A percentile compares a stretch with the other conserved stretches of the same genome.
Evolutionary conservation across 2,888 invertebrate species (phyloP).

Genomic region (Hermaeophaga mercurialis): DNA sequence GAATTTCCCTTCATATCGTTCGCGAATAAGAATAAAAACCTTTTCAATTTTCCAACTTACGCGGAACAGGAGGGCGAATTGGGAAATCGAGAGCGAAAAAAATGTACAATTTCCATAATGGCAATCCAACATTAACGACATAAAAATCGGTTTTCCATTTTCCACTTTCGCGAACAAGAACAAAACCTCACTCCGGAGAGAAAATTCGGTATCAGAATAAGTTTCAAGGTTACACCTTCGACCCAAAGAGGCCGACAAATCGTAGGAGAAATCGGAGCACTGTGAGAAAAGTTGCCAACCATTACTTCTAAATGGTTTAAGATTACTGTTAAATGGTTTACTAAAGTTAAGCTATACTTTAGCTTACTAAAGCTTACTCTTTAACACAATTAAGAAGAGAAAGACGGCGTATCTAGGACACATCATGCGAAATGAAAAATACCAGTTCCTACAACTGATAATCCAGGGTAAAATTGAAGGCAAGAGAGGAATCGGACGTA

Average conservation of each 20-base stretch:
- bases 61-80: constrained; percentile 7
- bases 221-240: constrained; percentile 4
- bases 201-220: constrained; percentile 6
- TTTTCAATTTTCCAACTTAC: constrained; percentile 22
- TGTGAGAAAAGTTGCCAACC: too few relatives aligned
- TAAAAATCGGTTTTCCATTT: constrained; percentile 27
- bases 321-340: too few relatives aligned
- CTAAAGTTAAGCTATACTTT: too few relatives aligned
- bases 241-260: background rate
- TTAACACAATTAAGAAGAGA: too few relatives aligned
- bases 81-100: constrained; percentile 17
- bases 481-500: too few relatives aligned
- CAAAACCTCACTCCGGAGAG: constrained; percentile 10
- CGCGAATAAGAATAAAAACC: constrained; percentile 14
- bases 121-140: constrained; percentile 27
- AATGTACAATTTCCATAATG: constrained; percentile 28
- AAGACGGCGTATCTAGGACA: too few relatives aligned
- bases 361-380: too few relatives aligned
- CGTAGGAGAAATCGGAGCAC: background rate
- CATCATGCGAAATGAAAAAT: too few relatives aligned
- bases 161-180: constrained; percentile 22
- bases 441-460: too few relatives aligned
- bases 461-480: too few relatives aligned
- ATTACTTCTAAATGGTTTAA: too few relatives aligned
- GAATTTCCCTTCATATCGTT: constrained; percentile 12